phyloP scores from a whole-genome alignment of 2,113 vertebrate genomes.

The Polypterus senegalus region DNA sequence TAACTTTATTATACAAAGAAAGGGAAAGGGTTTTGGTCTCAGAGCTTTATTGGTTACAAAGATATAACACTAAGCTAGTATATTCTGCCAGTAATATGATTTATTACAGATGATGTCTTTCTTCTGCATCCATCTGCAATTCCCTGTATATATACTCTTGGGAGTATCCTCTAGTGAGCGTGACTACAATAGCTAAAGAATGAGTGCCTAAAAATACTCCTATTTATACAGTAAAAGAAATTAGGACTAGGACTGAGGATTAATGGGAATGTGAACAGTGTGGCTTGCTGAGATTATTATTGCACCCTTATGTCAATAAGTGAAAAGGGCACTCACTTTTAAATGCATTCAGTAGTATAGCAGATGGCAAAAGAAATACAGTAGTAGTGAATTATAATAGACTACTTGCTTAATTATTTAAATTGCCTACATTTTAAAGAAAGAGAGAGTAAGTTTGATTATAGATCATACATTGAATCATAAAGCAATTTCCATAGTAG shows the following conservation, averaged over 20 bases:
- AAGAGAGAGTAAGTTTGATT: too few relatives aligned
- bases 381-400: too few relatives aligned
- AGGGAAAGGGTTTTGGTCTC: constrained; percentile 20
- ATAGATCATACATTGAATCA: too few relatives aligned
- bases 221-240: constrained; percentile 23
- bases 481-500: too few relatives aligned
- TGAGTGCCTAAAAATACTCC: constrained; percentile 21
- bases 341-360: too few relatives aligned
- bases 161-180: constrained; percentile 14
- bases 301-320: too few relatives aligned
- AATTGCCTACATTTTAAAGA: too few relatives aligned
- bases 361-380: too few relatives aligned
- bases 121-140: constrained; percentile 32
- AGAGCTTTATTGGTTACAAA: constrained; percentile 26
- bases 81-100: constrained; percentile 31
- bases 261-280: not conserved
- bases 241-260: not conserved
- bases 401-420: too few relatives aligned
- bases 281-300: too few relatives aligned
- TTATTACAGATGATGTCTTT: constrained; percentile 34
- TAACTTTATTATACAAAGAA: constrained; percentile 19
- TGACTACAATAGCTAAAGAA: constrained; percentile 30
- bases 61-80: constrained; percentile 23
- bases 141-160: constrained; percentile 24
- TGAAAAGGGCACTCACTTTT: too few relatives aligned